Base-by-base conservation (phyloP, 2,888 invertebrate genomes). In the Myopa testacea region DNA sequence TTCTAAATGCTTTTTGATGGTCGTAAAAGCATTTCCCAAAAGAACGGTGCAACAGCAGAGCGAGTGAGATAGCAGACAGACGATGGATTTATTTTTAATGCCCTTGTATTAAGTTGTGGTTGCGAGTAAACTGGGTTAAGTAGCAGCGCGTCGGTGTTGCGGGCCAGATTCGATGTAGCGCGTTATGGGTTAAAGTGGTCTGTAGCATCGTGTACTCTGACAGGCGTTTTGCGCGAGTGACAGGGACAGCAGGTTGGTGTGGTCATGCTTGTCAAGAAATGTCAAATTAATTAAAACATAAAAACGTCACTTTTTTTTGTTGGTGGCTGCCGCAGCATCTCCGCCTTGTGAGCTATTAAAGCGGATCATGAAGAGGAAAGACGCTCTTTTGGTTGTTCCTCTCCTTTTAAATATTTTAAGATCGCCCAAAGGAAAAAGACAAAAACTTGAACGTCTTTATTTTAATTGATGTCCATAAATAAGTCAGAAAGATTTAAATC, bases 211-310 rank as follows among this genome's bases (percentile, higher is more conserved):
- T 45, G 45, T 10, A 45, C 10, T 45, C 34, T 38, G 71, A 60
- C 19, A 34, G 71, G 40, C 71, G 40, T 60, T 1, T 5, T 19
- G 38, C 16, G 60, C 10, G 71, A 38, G 19, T 26, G 34, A 71
- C 14, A 55, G 55, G 4, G 55, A 55, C 14, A 16, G 55, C 55
- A 12, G n/a, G 16, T 19, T 63, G 19, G 5, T 60, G 26, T 63
- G 63, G 5, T 63, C 63, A 63, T 19, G 68, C 75, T 68, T 68
- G 68, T 58, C 67, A 75, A 68, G 60, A 58, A 58, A 75, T 78
- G 75, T 83, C 84, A 86, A 86, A 85, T 83, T 83, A 86, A 85
- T 86, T 84, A 85, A 86, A 84, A 84, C 84, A 84, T 85, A 82
- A 86, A 85, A 85, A 82, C 82, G 83, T 85, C 85, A 84, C 34